These are phyloP conservation scores for Xerus rutilus DNA, from an alignment of 2,797 vertebrate species.

Conservation along the genomic window DNA sequence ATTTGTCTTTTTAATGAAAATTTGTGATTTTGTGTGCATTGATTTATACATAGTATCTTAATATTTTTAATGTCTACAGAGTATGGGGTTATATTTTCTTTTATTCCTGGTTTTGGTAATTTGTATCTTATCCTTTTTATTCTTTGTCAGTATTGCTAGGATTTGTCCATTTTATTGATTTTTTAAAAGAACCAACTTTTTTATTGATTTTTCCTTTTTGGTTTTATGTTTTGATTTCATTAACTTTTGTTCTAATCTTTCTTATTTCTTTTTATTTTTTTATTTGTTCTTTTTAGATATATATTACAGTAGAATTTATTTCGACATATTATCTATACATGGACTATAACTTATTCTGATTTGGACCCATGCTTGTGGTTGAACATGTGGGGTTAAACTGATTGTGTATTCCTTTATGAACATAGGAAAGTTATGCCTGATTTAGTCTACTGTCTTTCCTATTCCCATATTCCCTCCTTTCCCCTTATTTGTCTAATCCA, in stretches of 20 bases:
- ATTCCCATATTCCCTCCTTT: too few species aligned
- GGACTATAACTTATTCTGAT: too few species aligned
- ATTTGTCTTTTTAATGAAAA: conserved; percentile 1
- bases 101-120: conserved; percentile 25
- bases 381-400: too few species aligned
- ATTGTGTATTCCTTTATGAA: too few species aligned
- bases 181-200: neutral
- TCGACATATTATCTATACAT: too few species aligned
- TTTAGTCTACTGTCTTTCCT: too few species aligned
- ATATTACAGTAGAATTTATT: too few species aligned
- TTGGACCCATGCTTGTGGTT: too few species aligned
- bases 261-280: neutral
- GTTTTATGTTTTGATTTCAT: conserved; percentile 18
- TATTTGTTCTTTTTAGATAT: too few species aligned
- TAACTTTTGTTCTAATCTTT: conserved; percentile 30
- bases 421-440: too few species aligned
- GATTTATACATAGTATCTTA: neutral
- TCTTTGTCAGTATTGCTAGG: neutral
- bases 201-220: neutral
- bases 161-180: conserved; percentile 20
- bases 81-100: neutral
- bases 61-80: neutral
- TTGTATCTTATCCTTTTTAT: neutral
- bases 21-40: neutral
- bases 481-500: too few species aligned